phyloP scores from a whole-genome alignment of 2,797 vertebrate species.

The Yasuhikotakia modesta region DNA sequence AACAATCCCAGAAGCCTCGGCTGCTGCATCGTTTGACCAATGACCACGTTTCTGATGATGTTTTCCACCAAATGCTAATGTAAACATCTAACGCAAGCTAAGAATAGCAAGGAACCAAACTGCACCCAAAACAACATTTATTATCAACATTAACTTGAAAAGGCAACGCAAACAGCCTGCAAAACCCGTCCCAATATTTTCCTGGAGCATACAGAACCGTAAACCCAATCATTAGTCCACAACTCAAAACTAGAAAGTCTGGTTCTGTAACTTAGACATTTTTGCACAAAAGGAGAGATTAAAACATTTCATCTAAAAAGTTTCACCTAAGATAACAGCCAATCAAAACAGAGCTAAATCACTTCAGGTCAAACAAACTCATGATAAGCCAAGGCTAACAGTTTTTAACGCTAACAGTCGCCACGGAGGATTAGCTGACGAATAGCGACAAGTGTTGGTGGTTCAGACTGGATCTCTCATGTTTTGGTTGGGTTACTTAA shows the following conservation, averaged over 20 bases:
- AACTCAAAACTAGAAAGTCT: too few relatives aligned
- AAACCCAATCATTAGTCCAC: background rate
- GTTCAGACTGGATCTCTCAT: background rate
- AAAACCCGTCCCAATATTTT: background rate
- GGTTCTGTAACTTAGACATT: too few relatives aligned
- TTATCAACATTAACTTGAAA: background rate
- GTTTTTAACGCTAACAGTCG: background rate
- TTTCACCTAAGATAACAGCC: background rate
- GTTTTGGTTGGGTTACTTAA: constrained; percentile 25
- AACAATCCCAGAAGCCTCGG: constrained; percentile 29
- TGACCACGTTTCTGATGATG: background rate
- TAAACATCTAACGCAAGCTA: background rate
- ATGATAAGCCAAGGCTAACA: background rate
- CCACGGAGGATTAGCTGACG: background rate
- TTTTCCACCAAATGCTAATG: background rate
- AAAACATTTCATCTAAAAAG: background rate
- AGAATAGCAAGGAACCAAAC: background rate
- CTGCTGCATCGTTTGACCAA: constrained; percentile 10
- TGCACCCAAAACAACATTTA: background rate
- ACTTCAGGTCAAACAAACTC: background rate
- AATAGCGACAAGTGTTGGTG: background rate
- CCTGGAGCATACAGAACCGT: background rate
- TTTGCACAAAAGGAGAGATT: background rate
- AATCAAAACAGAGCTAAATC: background rate
- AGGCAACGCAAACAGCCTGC: background rate